Evolutionary conservation across 2,797 vertebrate genomes (phyloP).

Genomic region (Gobio occitaniae): DNA sequence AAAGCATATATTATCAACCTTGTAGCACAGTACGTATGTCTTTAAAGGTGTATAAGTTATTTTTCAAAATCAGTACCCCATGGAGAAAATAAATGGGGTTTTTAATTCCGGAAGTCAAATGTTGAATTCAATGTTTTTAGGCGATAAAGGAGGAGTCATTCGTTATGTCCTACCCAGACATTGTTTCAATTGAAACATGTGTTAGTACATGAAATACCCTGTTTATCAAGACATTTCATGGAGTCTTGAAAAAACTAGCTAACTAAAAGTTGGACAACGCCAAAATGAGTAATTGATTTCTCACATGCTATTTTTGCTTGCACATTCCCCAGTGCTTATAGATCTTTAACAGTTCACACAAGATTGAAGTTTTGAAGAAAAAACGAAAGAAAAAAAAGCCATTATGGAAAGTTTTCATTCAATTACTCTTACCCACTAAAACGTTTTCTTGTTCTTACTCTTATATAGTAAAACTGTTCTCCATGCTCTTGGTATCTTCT

Average conservation of each 20-base stretch:
- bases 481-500: constrained; percentile 42
- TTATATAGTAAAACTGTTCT: constrained; percentile 44
- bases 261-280: constrained; percentile 59
- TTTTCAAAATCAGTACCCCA: no score
- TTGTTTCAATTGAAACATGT: not conserved
- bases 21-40: no score
- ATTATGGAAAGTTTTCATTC: constrained; percentile 10
- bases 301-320: constrained; percentile 48
- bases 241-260: constrained; percentile 50
- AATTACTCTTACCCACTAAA: constrained; percentile 55
- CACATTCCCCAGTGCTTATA: constrained; percentile 45
- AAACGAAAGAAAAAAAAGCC: accelerated
- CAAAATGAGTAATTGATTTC: constrained; percentile 60
- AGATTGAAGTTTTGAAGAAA: not conserved
- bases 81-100: not conserved
- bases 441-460: constrained; percentile 16
- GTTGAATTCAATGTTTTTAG: no score
- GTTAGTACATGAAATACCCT: not conserved
- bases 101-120: not conserved
- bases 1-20: no score
- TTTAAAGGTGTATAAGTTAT: no score
- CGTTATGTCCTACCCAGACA: not conserved
- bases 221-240: not conserved
- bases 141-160: not conserved
- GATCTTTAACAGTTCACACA: constrained; percentile 50